Evolutionary conservation across 2,888 invertebrate genomes (phyloP), one percentile per base, ranked within the genome.

Genomic region (Cinara cedri): DNA sequence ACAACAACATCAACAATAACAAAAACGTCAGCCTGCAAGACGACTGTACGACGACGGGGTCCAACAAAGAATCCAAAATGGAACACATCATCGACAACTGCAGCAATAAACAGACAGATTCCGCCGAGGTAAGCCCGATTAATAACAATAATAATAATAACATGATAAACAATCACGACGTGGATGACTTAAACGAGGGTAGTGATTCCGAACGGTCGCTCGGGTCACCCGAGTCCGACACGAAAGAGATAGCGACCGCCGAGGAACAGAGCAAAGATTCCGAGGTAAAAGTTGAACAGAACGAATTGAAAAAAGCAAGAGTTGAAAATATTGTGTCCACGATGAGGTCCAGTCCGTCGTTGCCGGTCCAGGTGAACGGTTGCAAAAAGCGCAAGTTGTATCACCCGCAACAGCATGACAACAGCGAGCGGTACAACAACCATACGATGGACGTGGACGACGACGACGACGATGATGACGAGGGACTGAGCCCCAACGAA

Each of bases 341-440:
- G 83, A 97, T 97, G 94, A 90, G 95, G 82, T 92, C 93, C 82
- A 94, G 94, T 85, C 94, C 94, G 55, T 93, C 91, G 82, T 84
- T 87, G 42, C 78, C 78, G 13, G 85, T 87, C 81, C 89, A 89
- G 83, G 93, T 94, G 83, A 96, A 96, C 87, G 96, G 96, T 70
- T 96, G 96, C 87, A 96, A 96, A 86, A 98, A 98, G 87, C 90
- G 97, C 68, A 98, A 98, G 87, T 89, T 97, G 46, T 97, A 97
- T 85, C 96, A 96, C 85, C 97, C 97, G 14, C 96, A 96, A 86
- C 97, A 97, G 85, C 95, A 96, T 86, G 93, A 93, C 85, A 85
- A 86, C 82, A 88, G 89, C 80, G 90, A 82, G 14, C 78, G 70
- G 55, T 72, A 68, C 71, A 76, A 49, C 34, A 81, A 55, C n/a